Conservation (phyloP, 2,113 vertebrate species). For the Passer montanus region DNA sequence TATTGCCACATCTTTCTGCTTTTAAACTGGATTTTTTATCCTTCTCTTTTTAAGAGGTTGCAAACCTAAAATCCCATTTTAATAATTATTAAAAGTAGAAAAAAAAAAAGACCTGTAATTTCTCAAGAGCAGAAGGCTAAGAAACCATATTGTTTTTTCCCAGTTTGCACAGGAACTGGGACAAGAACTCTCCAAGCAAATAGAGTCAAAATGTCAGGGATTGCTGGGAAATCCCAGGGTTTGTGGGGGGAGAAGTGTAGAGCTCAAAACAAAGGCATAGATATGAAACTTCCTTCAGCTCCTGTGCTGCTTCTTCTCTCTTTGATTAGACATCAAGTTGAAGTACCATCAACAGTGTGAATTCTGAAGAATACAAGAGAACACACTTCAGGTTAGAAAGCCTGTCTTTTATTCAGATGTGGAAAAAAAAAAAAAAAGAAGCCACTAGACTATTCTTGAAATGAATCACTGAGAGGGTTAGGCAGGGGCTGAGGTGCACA, state of each 20-base stretch:
- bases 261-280: not conserved
- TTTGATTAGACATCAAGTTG: conserved; percentile 43
- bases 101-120: rapidly evolving
- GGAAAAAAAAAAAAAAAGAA: not conserved
- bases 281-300: not conserved
- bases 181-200: not conserved
- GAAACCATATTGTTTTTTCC: not conserved
- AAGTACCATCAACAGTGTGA: conserved; percentile 30
- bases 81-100: not conserved
- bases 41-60: not conserved
- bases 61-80: not conserved
- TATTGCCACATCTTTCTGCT: not conserved
- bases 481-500: conserved; percentile 6
- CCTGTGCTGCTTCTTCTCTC: not conserved
- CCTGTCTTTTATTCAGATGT: conserved; percentile 36
- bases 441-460: conserved; percentile 45
- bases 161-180: not conserved
- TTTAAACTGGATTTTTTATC: not conserved
- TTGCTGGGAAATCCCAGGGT: not conserved
- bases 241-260: not conserved
- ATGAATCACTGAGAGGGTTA: conserved; percentile 26
- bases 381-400: conserved; percentile 55
- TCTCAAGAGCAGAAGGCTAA: not conserved
- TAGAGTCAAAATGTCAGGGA: not conserved
- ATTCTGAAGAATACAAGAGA: conserved; percentile 37